Conservation (phyloP, 2,113 vertebrate species). For the Trochalopteron elliotii region DNA sequence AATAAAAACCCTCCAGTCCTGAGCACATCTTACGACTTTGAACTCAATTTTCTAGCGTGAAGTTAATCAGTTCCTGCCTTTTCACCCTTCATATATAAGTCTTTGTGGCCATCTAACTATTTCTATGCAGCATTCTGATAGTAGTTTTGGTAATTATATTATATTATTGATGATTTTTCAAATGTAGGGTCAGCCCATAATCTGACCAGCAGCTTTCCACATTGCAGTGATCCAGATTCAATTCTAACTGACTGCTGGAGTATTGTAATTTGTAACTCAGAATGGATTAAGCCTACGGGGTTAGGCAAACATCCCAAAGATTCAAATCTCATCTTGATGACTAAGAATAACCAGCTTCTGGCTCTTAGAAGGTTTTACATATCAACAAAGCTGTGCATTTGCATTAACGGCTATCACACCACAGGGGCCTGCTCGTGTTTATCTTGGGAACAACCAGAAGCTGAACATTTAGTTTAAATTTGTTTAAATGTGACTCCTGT, state of each 20-base stretch:
- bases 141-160: background rate
- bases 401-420: conserved; percentile 62
- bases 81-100: background rate
- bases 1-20: conserved; percentile 31
- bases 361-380: conserved; percentile 57
- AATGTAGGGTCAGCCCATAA: background rate
- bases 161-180: conserved; percentile 3
- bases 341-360: conserved; percentile 65
- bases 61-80: conserved; percentile 39
- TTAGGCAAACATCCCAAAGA: conserved; percentile 65
- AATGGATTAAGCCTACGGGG: conserved; percentile 52
- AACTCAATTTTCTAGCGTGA: conserved; percentile 43
- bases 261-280: conserved; percentile 35
- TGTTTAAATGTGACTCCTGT: conserved; percentile 59
- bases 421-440: conserved; percentile 55
- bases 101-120: background rate
- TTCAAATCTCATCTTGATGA: conserved; percentile 63
- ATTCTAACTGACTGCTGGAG: background rate
- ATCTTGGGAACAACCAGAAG: conserved; percentile 65
- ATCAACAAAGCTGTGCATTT: conserved; percentile 65
- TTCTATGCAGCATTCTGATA: background rate
- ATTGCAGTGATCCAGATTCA: background rate
- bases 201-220: background rate
- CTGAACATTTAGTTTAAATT: conserved; percentile 64
- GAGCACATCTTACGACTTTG: background rate